Conservation (phyloP, 2,113 vertebrate species). For the Daubentonia madagascariensis region DNA sequence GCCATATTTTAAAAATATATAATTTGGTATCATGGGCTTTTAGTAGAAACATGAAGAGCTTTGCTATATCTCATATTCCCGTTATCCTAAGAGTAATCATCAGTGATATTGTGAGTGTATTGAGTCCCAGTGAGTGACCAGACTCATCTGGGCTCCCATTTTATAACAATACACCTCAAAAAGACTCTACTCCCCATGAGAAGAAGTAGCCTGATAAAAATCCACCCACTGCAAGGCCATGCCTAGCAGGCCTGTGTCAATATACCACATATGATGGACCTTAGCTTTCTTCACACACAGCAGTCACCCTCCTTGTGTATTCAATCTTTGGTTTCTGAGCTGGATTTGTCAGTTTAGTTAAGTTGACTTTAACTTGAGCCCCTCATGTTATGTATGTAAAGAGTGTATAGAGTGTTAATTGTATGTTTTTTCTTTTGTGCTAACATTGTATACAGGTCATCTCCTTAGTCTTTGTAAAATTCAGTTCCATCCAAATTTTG, state of each 20-base stretch:
- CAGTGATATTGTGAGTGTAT: not conserved
- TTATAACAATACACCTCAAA: not conserved
- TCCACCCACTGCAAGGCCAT: not conserved
- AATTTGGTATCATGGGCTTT: not conserved
- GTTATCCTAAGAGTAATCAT: too few relatives aligned
- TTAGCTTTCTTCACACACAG: rapidly evolving
- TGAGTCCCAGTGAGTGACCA: not conserved
- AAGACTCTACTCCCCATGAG: rapidly evolving
- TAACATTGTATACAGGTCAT: not conserved
- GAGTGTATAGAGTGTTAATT: not conserved
- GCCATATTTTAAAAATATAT: not conserved
- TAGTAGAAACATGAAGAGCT: not conserved
- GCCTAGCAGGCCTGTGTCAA: not conserved
- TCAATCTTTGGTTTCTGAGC: not conserved
- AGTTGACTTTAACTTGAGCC: not conserved
- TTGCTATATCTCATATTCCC: not conserved
- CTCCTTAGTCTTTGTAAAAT: not conserved
- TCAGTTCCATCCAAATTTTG: not conserved
- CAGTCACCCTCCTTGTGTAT: not conserved
- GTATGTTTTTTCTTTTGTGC: not conserved
- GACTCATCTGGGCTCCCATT: not conserved
- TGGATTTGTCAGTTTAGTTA: not conserved
- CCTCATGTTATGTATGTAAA: not conserved
- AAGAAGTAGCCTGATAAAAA: not conserved
- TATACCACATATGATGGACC: not conserved